Evolutionary conservation across 2,113 vertebrate genomes (phyloP).

Genomic region (Anguilla rostrata): DNA sequence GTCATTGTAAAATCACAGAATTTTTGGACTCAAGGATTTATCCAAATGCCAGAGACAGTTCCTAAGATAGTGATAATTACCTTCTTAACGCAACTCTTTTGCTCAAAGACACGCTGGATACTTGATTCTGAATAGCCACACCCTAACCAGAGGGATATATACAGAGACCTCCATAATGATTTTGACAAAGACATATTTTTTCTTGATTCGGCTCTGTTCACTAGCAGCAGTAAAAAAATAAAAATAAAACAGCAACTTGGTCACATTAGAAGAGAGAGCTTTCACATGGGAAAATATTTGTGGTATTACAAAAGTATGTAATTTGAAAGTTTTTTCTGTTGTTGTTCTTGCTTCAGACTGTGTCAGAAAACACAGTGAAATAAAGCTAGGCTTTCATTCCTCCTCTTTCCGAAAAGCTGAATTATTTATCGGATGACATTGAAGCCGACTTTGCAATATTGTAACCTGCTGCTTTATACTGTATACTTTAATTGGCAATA

Average conservation of each 20-base stretch:
- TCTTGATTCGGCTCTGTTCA: background rate
- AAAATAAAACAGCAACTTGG: background rate
- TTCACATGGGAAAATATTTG: background rate
- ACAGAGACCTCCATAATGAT: too few relatives aligned
- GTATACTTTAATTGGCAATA: background rate
- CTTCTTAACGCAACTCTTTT: background rate
- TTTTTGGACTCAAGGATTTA: background rate
- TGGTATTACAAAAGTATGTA: too few relatives aligned
- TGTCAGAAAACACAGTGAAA: background rate
- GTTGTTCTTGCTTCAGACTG: background rate
- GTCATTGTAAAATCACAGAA: background rate
- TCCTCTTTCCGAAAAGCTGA: background rate
- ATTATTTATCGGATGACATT: constrained; percentile 3
- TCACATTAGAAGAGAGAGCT: background rate
- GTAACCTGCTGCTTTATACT: background rate
- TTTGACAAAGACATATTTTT: too few relatives aligned
- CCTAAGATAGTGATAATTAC: background rate
- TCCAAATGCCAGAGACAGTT: background rate
- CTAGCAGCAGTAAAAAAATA: background rate
- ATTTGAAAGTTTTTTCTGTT: background rate
- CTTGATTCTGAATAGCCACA: background rate
- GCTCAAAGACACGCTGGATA: background rate
- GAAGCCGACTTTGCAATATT: background rate
- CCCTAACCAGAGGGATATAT: background rate
- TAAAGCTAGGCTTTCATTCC: background rate